These are phyloP conservation scores for Selene dorsalis DNA, from an alignment of 2,797 vertebrate species.

Conservation along the genomic window DNA sequence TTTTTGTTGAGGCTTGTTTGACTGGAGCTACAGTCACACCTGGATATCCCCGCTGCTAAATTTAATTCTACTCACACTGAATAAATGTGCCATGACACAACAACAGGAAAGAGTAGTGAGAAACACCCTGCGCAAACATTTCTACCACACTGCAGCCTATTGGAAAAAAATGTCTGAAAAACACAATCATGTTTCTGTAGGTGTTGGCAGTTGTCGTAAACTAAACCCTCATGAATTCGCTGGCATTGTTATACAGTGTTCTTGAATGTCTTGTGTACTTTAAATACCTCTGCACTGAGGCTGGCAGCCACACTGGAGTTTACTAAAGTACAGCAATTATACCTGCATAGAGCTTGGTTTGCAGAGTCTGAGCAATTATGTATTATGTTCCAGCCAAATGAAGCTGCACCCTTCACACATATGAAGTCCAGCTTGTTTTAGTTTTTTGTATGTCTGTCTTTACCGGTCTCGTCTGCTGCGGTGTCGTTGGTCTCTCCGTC, in stretches of 20 bases:
- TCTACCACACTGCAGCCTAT: too few species aligned
- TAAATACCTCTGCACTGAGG: background rate
- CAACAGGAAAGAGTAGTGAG: background rate
- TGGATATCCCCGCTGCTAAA: conserved; percentile 6
- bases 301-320: background rate
- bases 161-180: background rate
- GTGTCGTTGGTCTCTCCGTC: conserved; percentile 86
- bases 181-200: background rate
- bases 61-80: background rate
- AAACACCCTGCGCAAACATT: background rate
- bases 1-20: conserved; percentile 64
- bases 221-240: background rate
- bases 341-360: background rate
- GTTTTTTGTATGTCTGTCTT: conserved; percentile 2
- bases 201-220: background rate
- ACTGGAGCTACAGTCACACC: background rate
- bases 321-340: background rate
- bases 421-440: background rate
- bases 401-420: background rate
- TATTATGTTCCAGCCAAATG: background rate
- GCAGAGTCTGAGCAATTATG: background rate
- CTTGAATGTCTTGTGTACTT: background rate
- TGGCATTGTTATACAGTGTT: background rate
- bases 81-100: background rate
- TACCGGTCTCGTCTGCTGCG: conserved; percentile 87